Evolutionary conservation across 92 coral and sea anemone genomes (phyloP), one percentile per base, ranked within the genome.

Genomic region (Zoanthus gigantus): DNA sequence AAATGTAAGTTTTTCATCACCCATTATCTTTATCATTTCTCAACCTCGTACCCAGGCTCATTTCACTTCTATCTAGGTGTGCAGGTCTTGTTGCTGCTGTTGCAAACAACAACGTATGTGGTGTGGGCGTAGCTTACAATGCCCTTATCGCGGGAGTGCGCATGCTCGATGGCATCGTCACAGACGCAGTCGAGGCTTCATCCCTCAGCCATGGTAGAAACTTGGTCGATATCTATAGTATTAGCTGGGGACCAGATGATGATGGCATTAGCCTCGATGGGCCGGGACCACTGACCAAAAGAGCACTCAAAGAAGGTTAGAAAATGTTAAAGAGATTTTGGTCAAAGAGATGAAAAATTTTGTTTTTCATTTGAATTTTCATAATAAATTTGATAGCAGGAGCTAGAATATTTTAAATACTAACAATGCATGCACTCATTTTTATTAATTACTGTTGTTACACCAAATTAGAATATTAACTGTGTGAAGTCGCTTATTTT

Each of bases 241-340:
- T 98, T 68, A 97, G 99, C 84, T 97, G 99, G 99, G 99, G 99
- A 12, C 99, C 99, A 30, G 98, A 95, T 77, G 99, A 97, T 69
- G 96, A 97, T 81, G 99, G 99, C 1, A 76, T 95, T n/a, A 97
- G 96, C 79, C 94, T 97, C 1, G 99, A 97, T 89, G 99, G 99
- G 7, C 99, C 99, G 17, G 98, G 96, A 9, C 92, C 87, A 8
- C 34, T 97, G 90, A 94, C 99, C 32, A 97, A 94, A 92, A 92
- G 88, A 71, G 98, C 97, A 5, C 88, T 97, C 16, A 92, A 95
- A 83, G 93, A 95, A 31, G 99, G 99, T 97, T 68, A 56, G 88
- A 7, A 50, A 50, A 50, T 7, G 5, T 11, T 50, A 50, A 7
- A 50, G 52, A 7, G 12, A 7, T 7, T 50, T 50, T 50, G 56